A percentile compares a stretch with the other conserved stretches of the same genome.
phyloP scores from a whole-genome alignment of 1,140 invertebrate genomes.

The Drosophila ohnishii region DNA sequence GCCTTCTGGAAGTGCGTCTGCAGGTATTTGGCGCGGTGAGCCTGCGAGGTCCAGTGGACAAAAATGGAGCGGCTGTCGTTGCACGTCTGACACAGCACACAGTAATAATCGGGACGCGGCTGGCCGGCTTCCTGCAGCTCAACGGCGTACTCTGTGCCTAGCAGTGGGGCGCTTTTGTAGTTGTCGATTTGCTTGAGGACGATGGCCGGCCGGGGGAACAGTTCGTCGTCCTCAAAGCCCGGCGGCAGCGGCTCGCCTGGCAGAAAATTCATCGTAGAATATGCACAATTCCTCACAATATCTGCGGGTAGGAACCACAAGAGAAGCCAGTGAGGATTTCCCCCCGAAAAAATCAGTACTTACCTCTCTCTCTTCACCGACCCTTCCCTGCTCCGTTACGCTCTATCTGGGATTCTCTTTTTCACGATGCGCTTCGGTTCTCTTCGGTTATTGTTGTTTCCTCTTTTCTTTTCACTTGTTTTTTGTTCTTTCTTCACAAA shows the following conservation, averaged over 20 bases:
- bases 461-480: background rate
- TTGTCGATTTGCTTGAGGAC: constrained; percentile 85
- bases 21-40: constrained; percentile 87
- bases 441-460: background rate
- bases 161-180: constrained; percentile 83
- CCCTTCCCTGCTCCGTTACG: background rate
- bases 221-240: constrained; percentile 88
- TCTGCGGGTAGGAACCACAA: constrained; percentile 14
- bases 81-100: constrained; percentile 89
- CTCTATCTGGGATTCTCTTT: background rate
- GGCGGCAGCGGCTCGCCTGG: constrained; percentile 88
- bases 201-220: constrained; percentile 83
- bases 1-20: constrained; percentile 79
- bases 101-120: constrained; percentile 88
- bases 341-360: background rate
- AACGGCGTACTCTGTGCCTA: constrained; percentile 89
- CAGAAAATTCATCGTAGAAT: constrained; percentile 82
- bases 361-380: background rate
- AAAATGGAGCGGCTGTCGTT: constrained; percentile 90
- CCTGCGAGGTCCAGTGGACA: constrained; percentile 89
- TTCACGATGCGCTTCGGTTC: background rate
- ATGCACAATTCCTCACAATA: constrained; percentile 1
- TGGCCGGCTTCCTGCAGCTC: constrained; percentile 87
- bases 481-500: background rate
- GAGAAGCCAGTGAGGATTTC: constrained; percentile 14